phyloP scores from a whole-genome alignment of 1,140 invertebrate species.

The Scaptomyza montana region DNA sequence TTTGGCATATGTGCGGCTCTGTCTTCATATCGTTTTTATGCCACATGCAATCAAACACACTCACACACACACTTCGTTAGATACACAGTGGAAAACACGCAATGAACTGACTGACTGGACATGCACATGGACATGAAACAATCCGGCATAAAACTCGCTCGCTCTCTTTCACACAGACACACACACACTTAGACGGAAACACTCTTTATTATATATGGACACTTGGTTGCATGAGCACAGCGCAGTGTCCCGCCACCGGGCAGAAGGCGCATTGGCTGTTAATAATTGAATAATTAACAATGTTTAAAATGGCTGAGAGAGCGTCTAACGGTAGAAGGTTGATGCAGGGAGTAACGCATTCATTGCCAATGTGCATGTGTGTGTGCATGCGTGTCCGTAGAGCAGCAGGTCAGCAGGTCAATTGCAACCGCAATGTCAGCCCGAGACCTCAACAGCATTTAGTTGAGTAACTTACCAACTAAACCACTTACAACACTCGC shows the following conservation, averaged over 20 bases:
- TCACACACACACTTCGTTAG: constrained; percentile 14
- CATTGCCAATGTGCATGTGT: constrained; percentile 1
- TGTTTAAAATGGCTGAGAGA: constrained; percentile 70
- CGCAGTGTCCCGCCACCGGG: constrained; percentile 37
- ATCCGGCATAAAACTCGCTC: constrained; percentile 12
- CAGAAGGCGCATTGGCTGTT: constrained; percentile 65
- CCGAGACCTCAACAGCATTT: constrained; percentile 55
- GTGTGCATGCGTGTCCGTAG: constrained; percentile 28
- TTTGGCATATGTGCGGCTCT: constrained; percentile 35
- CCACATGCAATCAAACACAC: constrained; percentile 70
- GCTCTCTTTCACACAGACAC: constrained; percentile 4
- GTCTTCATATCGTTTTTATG: constrained; percentile 44
- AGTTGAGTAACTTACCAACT: constrained; percentile 34
- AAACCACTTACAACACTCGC: constrained; percentile 11
- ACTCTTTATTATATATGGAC: constrained; percentile 30
- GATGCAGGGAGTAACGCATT: neutral
- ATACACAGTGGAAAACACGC: constrained; percentile 48
- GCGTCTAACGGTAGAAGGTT: constrained; percentile 23
- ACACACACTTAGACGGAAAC: too few relatives aligned
- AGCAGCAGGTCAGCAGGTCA: constrained; percentile 76
- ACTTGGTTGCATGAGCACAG: constrained; percentile 46
- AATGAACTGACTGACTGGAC: constrained; percentile 63
- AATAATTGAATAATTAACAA: constrained; percentile 82
- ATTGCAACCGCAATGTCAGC: constrained; percentile 79
- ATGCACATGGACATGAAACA: constrained; percentile 25